Evolutionary conservation across 2,888 invertebrate species (phyloP).

Genomic region (Eristalis arbustorum): DNA sequence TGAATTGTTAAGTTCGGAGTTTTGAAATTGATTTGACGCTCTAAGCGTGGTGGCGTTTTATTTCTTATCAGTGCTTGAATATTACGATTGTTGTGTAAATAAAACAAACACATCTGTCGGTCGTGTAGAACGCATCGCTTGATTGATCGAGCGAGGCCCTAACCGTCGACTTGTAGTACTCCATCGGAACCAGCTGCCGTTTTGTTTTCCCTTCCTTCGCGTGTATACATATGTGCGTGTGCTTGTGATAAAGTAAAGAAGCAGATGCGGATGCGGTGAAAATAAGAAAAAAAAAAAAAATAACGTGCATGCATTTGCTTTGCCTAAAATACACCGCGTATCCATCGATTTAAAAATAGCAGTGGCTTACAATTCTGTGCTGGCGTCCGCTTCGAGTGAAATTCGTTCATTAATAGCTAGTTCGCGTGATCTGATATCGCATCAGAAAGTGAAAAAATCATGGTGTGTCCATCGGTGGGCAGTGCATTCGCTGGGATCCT

Average conservation of each 20-base stretch:
- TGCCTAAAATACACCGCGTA: slow-evolving; percentile 12
- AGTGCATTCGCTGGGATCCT: slow-evolving; percentile 11
- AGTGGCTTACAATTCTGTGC: not conserved
- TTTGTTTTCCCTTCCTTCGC: slow-evolving; percentile 21
- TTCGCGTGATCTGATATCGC: not conserved
- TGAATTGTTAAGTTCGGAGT: not conserved
- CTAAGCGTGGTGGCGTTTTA: not conserved
- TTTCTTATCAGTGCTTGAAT: not conserved
- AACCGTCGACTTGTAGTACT: slow-evolving; percentile 12
- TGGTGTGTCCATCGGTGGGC: slow-evolving; percentile 31
- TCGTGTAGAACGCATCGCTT: slow-evolving; percentile 14
- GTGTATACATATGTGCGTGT: no score
- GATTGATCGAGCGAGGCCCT: slow-evolving; percentile 13
- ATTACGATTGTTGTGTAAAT: not conserved
- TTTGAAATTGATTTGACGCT: not conserved
- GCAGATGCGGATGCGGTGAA: slow-evolving; percentile 50
- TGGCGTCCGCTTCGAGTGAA: not conserved
- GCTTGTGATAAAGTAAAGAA: not conserved
- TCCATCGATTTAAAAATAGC: slow-evolving; percentile 39
- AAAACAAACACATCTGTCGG: slow-evolving; percentile 14
- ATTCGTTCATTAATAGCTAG: not conserved
- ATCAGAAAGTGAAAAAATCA: slow-evolving; percentile 27
- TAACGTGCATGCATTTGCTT: slow-evolving; percentile 13
- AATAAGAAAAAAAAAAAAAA: slow-evolving; percentile 21
- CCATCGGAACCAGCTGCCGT: slow-evolving; percentile 53